Base-by-base conservation (phyloP, 1,140 invertebrate species). In the Nasonia vitripennis region DNA sequence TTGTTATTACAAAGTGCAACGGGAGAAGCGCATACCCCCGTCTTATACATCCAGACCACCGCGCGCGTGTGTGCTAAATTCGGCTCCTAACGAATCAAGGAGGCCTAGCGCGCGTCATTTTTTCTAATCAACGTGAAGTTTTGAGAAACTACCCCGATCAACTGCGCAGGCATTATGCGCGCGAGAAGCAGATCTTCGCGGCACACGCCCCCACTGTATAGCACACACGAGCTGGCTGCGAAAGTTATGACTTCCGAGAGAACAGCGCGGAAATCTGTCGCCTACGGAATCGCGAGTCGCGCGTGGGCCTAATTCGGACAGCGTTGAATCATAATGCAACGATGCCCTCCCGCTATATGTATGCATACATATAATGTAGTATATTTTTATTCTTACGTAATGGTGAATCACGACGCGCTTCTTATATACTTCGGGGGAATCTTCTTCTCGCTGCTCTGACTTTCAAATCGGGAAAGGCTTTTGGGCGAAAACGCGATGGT, bases 1-100 rank as follows among this genome's bases (percentile, higher is more conserved):
- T 86, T 86, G 81, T 86, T 88, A 85, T 87, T 85, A 80, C 12
- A 23, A 62, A 23, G 31, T 71, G 75, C 62, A 71, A 31, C 62
- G 34, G 27, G 48, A 70, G 48, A 75, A 45, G 20, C 74, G 41
- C 74, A 45, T 75, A 75, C 41, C 41, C 11, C 41, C 6, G 6
- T 45, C 6, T 6, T 45, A 9, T 45, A 9, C 9, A 41, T 41
- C 9, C 7, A 41, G 41, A 10, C 41, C 73, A 10, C 67, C 27
- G 27, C 27, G 27, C 7, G 9, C 27, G 10, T 71, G 68, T 27
- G 68, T 34, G 31, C 27, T 31, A 20, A 62, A 34, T 34, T 34
- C 34, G 34, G 34, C 34, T n/a, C n/a, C n/a, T 70, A 70, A 27
- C 27, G 27, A 55, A 70, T 23, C 27, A 31, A 70, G 2, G 2